These are phyloP conservation scores for Aporrectodea caliginosa DNA, from an alignment of 1,140 invertebrate genomes.

Conservation along the genomic window DNA sequence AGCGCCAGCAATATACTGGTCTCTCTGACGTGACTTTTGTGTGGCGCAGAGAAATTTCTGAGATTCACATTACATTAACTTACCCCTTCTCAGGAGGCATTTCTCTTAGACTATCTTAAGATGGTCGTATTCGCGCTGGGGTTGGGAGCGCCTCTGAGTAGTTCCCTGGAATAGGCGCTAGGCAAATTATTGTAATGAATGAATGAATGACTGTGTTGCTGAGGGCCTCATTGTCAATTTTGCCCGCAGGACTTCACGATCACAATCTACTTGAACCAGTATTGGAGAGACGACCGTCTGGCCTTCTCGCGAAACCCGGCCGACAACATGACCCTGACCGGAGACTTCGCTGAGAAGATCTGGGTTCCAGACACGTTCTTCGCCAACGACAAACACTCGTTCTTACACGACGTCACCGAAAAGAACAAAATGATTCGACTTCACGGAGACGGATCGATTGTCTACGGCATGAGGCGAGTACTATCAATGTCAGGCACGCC, in stretches of 20 bases:
- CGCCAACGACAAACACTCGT: slow-evolving; percentile 97
- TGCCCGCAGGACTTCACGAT: slow-evolving; percentile 97
- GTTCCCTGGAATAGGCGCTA: too few relatives aligned
- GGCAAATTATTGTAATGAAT: too few relatives aligned
- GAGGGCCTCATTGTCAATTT: background rate
- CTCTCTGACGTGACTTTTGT: too few relatives aligned
- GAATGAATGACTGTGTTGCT: too few relatives aligned
- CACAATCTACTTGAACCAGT: slow-evolving; percentile 97
- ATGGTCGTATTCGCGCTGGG: too few relatives aligned
- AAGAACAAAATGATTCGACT: slow-evolving; percentile 93
- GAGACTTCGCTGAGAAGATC: slow-evolving; percentile 95
- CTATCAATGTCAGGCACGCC: too few relatives aligned
- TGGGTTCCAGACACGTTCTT: slow-evolving; percentile 99
- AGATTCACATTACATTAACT: too few relatives aligned
- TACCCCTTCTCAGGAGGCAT: too few relatives aligned
- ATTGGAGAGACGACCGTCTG: slow-evolving; percentile 93
- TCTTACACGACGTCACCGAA: slow-evolving; percentile 95
- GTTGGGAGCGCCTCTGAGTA: too few relatives aligned
- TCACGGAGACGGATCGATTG: slow-evolving; percentile 83
- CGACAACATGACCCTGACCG: slow-evolving; percentile 81
- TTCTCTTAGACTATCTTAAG: too few relatives aligned
- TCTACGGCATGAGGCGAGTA: slow-evolving; percentile 87
- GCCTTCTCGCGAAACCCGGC: slow-evolving; percentile 63
- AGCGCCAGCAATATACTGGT: too few relatives aligned
- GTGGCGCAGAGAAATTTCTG: too few relatives aligned